phyloP scores from a whole-genome alignment of 2,888 invertebrate species.

The Pristionchus mayeri region DNA sequence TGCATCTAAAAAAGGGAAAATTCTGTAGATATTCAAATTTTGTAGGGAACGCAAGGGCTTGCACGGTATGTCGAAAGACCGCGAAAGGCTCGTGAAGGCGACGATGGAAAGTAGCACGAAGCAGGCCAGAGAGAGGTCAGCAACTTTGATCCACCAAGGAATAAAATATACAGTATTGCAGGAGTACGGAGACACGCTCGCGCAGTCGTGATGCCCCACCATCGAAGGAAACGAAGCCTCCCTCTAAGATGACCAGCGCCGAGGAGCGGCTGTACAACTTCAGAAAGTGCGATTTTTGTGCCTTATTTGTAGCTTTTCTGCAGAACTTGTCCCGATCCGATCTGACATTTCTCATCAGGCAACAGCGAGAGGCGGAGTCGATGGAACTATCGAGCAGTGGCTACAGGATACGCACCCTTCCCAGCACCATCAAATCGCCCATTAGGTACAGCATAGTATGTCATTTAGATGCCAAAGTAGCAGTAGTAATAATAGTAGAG shows the following conservation, averaged over 20 bases:
- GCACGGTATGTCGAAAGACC: constrained; percentile 23
- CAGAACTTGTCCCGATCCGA: too few species aligned
- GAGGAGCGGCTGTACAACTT: constrained; percentile 9
- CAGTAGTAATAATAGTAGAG: background rate
- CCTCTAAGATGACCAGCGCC: background rate
- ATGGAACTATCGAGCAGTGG: background rate
- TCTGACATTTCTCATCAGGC: background rate
- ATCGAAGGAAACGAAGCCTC: background rate
- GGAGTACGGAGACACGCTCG: background rate
- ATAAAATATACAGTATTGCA: background rate
- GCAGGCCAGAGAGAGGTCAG: background rate
- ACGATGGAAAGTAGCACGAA: constrained; percentile 10
- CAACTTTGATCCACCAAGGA: background rate
- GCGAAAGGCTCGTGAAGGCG: constrained; percentile 15
- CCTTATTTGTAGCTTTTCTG: too few species aligned
- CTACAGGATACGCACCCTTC: background rate
- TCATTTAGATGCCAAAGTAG: too few species aligned
- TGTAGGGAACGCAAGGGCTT: constrained; percentile 22
- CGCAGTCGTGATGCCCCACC: background rate
- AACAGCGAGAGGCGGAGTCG: constrained; percentile 8
- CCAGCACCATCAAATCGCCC: background rate
- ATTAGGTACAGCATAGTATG: background rate
- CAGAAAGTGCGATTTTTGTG: background rate
- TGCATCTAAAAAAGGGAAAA: background rate
- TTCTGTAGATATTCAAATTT: background rate